Evolutionary conservation across 2,113 vertebrate species (phyloP), one percentile per base, ranked within the genome.

Genomic region (Rattus rattus): DNA sequence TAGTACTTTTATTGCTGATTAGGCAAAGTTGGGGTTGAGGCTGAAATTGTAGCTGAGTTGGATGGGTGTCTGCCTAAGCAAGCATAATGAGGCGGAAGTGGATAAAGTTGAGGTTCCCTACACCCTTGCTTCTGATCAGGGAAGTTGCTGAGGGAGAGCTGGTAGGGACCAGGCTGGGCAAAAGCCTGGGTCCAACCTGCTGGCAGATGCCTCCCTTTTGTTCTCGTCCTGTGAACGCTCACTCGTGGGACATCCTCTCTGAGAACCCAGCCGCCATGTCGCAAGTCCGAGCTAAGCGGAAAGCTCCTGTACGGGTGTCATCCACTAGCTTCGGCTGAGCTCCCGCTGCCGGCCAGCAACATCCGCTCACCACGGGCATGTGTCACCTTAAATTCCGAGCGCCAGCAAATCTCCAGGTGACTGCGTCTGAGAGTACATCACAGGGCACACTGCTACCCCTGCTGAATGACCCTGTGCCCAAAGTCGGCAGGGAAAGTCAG

Each of bases 381-480:
- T 0, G 0, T 16, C 73, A 11, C 77, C 52, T 80, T 49, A 19
- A 10, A 49, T 56, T 26, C 28, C 1, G 2, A 52, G 26, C 36
- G 17, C 14, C 49, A 77, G 30, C 28, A 30, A 75, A 52, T 90
- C 56, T 19, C 63, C 20, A 13, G 28, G 0, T 2, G n/a, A 61
- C 85, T 72, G 24, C 2, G 28, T n/a, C 43, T 65, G 49, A 49
- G n/a, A 36, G 14, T 4, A 36, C 26, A 49, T 39, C 43, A 14
- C 65, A 14, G 0, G 8, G 65, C 47, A 47, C 59, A 72, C 76
- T 80, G 20, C 36, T 33, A n/a, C 56, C 49, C 19, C 4, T 1
- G 1, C 7, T 10, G 26, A 92, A 52, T 54, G 24, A n/a, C 8
- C 63, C 54, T 69, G 20, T 10, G n/a, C n/a, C 56, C 13, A 49